Conservation (phyloP, 2,888 invertebrate genomes). For the Hydrotaea diabolus region DNA sequence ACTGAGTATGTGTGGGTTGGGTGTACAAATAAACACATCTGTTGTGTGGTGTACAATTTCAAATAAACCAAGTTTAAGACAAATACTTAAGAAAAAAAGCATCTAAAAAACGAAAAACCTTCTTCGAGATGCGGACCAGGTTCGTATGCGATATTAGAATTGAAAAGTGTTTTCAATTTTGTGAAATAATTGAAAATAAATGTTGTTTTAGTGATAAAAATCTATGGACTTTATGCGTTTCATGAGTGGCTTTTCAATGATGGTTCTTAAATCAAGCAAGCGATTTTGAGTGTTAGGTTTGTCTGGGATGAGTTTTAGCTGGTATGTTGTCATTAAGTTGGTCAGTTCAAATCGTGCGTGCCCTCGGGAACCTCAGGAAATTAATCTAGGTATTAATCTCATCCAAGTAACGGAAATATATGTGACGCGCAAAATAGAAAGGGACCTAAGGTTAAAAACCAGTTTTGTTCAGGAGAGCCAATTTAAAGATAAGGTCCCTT, state of each 20-base stretch:
- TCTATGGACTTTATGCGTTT: background rate
- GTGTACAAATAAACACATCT: conserved; percentile 56
- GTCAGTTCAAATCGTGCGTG: too few species aligned
- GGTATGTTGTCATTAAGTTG: too few species aligned
- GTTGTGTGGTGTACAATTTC: conserved; percentile 54
- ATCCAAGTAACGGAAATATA: too few species aligned
- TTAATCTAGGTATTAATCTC: too few species aligned
- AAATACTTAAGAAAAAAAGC: conserved; percentile 60
- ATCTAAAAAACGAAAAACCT: conserved; percentile 14
- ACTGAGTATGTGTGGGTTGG: background rate
- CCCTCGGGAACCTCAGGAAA: too few species aligned
- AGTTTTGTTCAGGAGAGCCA: too few species aligned
- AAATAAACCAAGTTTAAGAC: conserved; percentile 59
- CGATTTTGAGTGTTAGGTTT: background rate
- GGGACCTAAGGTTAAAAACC: too few species aligned
- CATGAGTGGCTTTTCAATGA: background rate
- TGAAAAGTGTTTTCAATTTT: conserved; percentile 13
- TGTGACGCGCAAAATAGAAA: too few species aligned
- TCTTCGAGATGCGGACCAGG: background rate
- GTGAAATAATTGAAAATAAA: conserved; percentile 61
- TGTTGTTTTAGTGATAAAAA: background rate
- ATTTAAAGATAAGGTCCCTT: too few species aligned
- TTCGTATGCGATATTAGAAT: too few species aligned
- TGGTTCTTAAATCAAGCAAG: background rate
- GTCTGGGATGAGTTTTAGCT: too few species aligned